Conservation (phyloP, 2,113 vertebrate genomes). For the Mesitornis unicolor region DNA sequence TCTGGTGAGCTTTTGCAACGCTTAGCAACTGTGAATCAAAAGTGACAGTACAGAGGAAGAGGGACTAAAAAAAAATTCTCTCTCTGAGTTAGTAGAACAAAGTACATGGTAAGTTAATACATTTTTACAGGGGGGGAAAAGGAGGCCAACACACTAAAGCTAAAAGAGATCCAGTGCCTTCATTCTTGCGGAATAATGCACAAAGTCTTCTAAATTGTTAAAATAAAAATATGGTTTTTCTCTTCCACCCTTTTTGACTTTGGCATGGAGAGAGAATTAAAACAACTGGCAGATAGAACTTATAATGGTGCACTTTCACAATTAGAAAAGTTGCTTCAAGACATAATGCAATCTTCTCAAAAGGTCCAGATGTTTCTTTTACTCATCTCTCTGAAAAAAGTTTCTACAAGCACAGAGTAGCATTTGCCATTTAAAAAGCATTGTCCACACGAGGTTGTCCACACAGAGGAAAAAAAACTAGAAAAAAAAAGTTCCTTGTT, state of each 20-base stretch:
- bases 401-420: neutral
- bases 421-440: neutral
- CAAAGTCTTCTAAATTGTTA: conserved; percentile 56
- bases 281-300: conserved; percentile 1
- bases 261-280: neutral
- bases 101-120: conserved; percentile 46
- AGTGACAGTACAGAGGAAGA: conserved; percentile 76
- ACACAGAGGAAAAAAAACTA: neutral
- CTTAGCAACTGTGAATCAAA: conserved; percentile 81
- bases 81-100: conserved; percentile 53
- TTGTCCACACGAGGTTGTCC: neutral
- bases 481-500: neutral
- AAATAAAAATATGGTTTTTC: conserved; percentile 42
- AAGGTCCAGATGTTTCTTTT: conserved; percentile 8
- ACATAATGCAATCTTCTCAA: neutral
- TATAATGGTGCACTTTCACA: neutral
- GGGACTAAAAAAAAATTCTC: conserved; percentile 34
- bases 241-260: neutral
- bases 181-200: conserved; percentile 1
- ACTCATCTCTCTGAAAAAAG: neutral
- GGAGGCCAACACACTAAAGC: neutral
- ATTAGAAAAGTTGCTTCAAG: neutral
- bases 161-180: neutral
- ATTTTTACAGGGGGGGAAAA: neutral
- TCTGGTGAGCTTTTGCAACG: conserved; percentile 76